Evolutionary conservation across 2,797 vertebrate genomes (phyloP).

Genomic region (Mionectes olivaceus): DNA sequence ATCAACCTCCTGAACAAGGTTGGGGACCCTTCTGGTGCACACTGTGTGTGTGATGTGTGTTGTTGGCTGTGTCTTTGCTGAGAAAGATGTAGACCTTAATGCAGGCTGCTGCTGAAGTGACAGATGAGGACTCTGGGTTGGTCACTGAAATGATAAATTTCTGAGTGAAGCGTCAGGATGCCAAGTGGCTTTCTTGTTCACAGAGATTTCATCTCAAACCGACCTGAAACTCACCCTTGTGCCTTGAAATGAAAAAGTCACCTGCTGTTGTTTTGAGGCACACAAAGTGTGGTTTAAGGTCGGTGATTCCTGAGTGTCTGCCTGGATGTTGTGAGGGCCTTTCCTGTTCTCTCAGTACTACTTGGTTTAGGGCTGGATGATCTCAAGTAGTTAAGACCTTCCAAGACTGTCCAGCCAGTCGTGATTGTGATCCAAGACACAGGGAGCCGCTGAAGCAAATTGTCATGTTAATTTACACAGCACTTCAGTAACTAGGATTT

Average conservation of each 20-base stretch:
- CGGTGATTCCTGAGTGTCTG: not conserved
- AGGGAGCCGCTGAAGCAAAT: not conserved
- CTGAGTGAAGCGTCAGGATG: not conserved
- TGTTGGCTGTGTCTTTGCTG: not conserved
- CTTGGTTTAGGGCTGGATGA: not conserved
- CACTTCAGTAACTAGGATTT: not conserved
- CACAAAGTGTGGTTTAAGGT: not conserved
- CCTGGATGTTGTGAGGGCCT: not conserved
- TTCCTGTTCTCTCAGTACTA: not conserved
- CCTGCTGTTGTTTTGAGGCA: not conserved
- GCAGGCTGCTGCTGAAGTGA: not conserved
- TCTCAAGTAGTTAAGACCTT: not conserved
- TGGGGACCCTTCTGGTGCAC: not conserved
- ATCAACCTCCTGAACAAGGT: constrained; percentile 99
- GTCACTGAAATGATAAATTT: not conserved
- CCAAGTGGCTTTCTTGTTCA: not conserved
- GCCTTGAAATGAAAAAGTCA: not conserved
- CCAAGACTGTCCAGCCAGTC: not conserved
- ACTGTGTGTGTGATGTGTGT: rapidly evolving
- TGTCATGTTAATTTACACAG: rapidly evolving
- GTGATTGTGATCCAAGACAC: not conserved
- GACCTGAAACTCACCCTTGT: not conserved
- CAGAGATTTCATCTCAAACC: not conserved
- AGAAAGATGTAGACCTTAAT: not conserved
- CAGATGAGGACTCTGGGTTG: not conserved